Base-by-base conservation (phyloP, 2,113 vertebrate species). In the Misgurnus anguillicaudatus region DNA sequence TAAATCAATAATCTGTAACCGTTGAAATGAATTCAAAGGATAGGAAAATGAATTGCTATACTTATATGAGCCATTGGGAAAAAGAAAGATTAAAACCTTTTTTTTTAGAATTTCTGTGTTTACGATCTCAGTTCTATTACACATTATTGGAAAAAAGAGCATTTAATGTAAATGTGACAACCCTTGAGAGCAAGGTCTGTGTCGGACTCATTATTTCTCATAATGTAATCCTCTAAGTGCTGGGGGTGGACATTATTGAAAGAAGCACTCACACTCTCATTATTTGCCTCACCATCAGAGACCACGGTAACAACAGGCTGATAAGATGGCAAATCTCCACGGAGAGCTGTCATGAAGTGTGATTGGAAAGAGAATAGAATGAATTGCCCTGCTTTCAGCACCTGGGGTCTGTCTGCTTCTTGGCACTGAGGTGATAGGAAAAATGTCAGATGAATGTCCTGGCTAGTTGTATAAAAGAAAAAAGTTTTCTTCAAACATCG, bases 331-430 rank as follows among this genome's bases (percentile, higher is more conserved):
- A 73, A 45, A 21, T 69, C 74, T 82, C 77, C 77, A 60, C 42
- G 65, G 9, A 53, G 57, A 19, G 65, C 70, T 74, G 80, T 82
- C 77, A 78, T 66, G 48, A 62, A 17, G n/a, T 45, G 42, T 66
- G 83, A 79, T 73, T 85, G 76, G 63, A 78, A 76, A 41, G 53
- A 66, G 55, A 68, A 67, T 51, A 61, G 58, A 79, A 77, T 84
- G 66, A 74, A 76, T 82, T 77, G 72, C 61, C 19, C 65, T 62
- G 61, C 41, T 76, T 45, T 41, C 73, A 67, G 74, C 73, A 83
- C 73, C 82, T 83, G 82, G 78, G 73, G 17, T 67, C 78, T 67
- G 51, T 77, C 78, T 83, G 78, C n/a, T 71, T 65, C 67, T 61
- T 77, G 67, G 51, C 16, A 57, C 42, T 24, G 4, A 62, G 39